These are phyloP conservation scores for Nemoura dubitans DNA, from an alignment of 2,888 invertebrate genomes.

Conservation along the genomic window DNA sequence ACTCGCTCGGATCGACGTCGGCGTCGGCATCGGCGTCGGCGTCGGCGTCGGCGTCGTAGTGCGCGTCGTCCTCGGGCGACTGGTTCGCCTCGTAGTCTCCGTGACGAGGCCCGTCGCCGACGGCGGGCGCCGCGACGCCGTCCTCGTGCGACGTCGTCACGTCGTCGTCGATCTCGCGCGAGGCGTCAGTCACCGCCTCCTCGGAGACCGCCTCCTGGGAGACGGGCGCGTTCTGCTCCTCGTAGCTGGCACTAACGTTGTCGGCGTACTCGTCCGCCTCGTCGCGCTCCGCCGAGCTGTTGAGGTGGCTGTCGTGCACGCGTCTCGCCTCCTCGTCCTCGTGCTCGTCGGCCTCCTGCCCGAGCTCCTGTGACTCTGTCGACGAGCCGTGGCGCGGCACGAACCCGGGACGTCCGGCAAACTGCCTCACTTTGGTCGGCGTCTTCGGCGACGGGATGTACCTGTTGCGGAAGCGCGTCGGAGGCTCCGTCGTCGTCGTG, in stretches of 20 bases:
- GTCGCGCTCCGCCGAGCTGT: slow-evolving; percentile 41
- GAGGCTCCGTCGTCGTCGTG: slow-evolving; percentile 54
- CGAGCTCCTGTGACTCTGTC: slow-evolving; percentile 61
- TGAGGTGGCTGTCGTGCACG: slow-evolving; percentile 44
- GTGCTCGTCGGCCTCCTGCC: slow-evolving; percentile 44
- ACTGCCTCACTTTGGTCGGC: slow-evolving; percentile 53
- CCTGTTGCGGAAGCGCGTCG: slow-evolving; percentile 53
- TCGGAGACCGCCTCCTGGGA: slow-evolving; percentile 45
- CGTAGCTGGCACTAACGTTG: slow-evolving; percentile 50
- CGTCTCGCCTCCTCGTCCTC: slow-evolving; percentile 47
- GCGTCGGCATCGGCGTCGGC: too few relatives aligned
- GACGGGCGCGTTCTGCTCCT: slow-evolving; percentile 41
- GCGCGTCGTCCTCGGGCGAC: slow-evolving; percentile 50
- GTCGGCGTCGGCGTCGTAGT: slow-evolving; percentile 47
- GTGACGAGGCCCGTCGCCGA: background rate
- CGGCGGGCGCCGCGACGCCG: too few relatives aligned
- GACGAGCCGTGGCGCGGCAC: slow-evolving; percentile 54
- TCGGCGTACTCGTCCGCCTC: slow-evolving; percentile 57
- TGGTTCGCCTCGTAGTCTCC: slow-evolving; percentile 48
- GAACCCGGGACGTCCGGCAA: slow-evolving; percentile 54
- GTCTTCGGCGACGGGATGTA: slow-evolving; percentile 55
- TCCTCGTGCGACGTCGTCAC: slow-evolving; percentile 34
- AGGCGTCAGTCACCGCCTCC: background rate
- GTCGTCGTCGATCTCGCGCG: slow-evolving; percentile 34
- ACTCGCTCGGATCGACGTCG: too few relatives aligned